Evolutionary conservation across 2,888 invertebrate genomes (phyloP).

Genomic region (Metopia argyrocephala): DNA sequence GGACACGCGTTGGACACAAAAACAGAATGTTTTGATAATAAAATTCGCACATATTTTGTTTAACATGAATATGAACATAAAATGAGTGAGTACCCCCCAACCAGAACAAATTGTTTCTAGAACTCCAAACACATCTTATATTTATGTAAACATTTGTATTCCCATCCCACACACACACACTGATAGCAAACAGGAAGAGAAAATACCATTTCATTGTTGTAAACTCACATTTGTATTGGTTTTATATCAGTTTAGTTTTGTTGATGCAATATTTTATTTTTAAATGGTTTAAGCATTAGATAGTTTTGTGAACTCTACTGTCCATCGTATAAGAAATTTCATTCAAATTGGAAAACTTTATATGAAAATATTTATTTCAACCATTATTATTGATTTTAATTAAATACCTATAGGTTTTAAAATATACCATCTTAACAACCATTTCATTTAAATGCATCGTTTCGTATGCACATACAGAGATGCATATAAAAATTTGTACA

Average conservation of each 20-base stretch:
- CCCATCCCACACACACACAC: too few species aligned
- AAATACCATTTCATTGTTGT: too few species aligned
- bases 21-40: constrained; percentile 76
- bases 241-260: too few species aligned
- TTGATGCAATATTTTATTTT: too few species aligned
- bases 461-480: background rate
- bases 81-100: background rate
- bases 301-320: background rate
- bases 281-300: background rate
- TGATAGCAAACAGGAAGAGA: too few species aligned
- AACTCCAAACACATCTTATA: background rate
- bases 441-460: constrained; percentile 13
- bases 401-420: too few species aligned
- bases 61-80: constrained; percentile 66
- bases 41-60: constrained; percentile 76
- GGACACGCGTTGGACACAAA: constrained; percentile 70
- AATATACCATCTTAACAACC: constrained; percentile 30
- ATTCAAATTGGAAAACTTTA: background rate
- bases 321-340: background rate
- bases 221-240: too few species aligned
- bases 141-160: background rate
- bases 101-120: background rate
- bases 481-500: too few species aligned
- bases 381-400: too few species aligned
- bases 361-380: background rate